Evolutionary conservation across 2,888 invertebrate genomes (phyloP), one percentile per base, ranked within the genome.

Genomic region (Trichacis sp.): DNA sequence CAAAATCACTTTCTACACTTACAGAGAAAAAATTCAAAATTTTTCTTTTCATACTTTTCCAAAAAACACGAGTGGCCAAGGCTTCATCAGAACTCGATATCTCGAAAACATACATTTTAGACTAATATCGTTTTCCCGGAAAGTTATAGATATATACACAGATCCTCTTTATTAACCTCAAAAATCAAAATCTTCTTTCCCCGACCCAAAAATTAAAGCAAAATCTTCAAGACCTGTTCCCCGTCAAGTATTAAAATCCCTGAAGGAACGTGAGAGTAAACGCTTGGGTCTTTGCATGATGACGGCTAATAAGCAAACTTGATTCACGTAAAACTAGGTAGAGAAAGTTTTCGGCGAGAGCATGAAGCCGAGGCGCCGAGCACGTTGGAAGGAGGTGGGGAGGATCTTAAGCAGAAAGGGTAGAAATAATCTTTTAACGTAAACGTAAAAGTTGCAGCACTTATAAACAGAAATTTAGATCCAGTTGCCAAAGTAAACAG

Each of bases 401-500:
- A 8, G 40, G 18, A 9, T 14, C 29, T n/a, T 17, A n/a, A 50
- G 36, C 20, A 33, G 19, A 17, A 50, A 46, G 62, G 66, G 54
- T 50, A 68, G 68, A 72, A 77, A 77, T 75, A 77, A 78, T 77
- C 76, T 78, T 75, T 78, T 70, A 77, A 75, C 73, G 71, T 72
- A 69, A 70, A 61, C 72, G 72, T 73, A 70, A 74, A 75, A 78
- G 75, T 78, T 79, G 73, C 66, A 69, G 72, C 73, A 76, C 74
- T 79, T 80, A 79, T 80, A 80, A 79, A 80, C 79, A 78, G 77
- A 78, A 79, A 79, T 79, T 80, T 77, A 78, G 77, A 78, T 79
- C 75, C 74, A 77, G 76, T 79, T 78, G 78, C 74, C 73, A 77
- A 79, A 78, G 79, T 78, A 79, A 79, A 78, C 73, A 76, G 62